Evolutionary conservation across 2,113 vertebrate genomes (phyloP), one percentile per base, ranked within the genome.

Genomic region (Xiphias gladius): DNA sequence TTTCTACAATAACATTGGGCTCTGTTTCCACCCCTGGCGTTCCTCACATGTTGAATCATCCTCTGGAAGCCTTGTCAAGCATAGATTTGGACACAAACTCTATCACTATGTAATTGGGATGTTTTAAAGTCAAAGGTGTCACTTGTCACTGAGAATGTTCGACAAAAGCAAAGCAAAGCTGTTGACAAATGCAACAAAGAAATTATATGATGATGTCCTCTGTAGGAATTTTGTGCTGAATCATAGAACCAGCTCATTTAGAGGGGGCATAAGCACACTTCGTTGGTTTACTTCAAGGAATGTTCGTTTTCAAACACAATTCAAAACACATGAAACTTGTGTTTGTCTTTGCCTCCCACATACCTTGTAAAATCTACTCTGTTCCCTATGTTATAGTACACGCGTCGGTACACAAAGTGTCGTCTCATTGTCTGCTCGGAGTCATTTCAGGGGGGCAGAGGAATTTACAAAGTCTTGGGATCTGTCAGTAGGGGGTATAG

Each of bases 401-500:
- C 83, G n/a, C n/a, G 64, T 81, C 76, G 58, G 79, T 94, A 93
- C 89, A 93, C 92, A 93, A 75, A 92, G 88, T 83, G 92, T 85
- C 84, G 88, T 94, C 93, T 91, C 88, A 92, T 94, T 93, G 93
- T 94, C 93, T 94, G 89, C 73, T 59, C 22, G 9, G 77, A 91
- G 91, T 88, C 87, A 83, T 82, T 89, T 91, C 84, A 90, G 80
- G 83, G n/a, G 80, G 77, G 73, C 82, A 83, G 79, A 90, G 92
- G 92, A 89, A 93, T 94, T 94, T 94, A 93, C 93, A 91, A 88
- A 92, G 88, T 85, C 83, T 86, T 35, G 9, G 87, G 88, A 84
- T 86, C 89, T 87, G 91, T 93, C 89, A 81, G 91, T 90, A 89
- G 93, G 91, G 92, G 93, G 93, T 89, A 90, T 90, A 91, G 93